Percentiles rank a stretch among this genome's conserved stretches.
phyloP scores from a whole-genome alignment of 2,113 vertebrate species.

The Nerophis lumbriciformis region DNA sequence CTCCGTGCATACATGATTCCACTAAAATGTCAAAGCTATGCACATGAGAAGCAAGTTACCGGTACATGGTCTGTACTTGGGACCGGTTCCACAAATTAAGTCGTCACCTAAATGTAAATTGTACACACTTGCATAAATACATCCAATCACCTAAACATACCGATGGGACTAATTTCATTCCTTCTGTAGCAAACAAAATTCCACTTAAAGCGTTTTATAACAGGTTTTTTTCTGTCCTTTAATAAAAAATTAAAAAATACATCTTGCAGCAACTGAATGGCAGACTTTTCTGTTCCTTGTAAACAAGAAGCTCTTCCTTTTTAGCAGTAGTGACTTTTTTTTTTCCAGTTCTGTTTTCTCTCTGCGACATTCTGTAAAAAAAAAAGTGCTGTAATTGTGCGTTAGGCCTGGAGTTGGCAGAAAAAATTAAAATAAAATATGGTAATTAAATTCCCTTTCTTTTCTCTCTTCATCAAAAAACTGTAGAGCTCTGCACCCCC shows the following conservation, averaged over 20 bases:
- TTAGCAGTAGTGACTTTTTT: constrained; percentile 81
- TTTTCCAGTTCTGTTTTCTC: constrained; percentile 72
- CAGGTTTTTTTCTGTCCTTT: constrained; percentile 79
- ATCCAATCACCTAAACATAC: constrained; percentile 53
- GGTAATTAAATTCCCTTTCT: constrained; percentile 67
- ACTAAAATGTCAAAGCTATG: constrained; percentile 81
- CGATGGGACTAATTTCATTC: constrained; percentile 75
- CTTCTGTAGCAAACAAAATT: constrained; percentile 79
- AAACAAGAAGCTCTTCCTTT: constrained; percentile 77
- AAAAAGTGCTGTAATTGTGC: constrained; percentile 91
- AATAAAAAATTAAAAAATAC: constrained; percentile 67
- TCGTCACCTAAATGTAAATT: constrained; percentile 57
- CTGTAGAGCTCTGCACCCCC: constrained; percentile 89
- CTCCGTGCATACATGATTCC: constrained; percentile 83
- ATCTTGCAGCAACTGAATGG: constrained; percentile 80
- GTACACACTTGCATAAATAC: constrained; percentile 57
- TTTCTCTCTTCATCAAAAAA: constrained; percentile 80
- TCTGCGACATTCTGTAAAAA: constrained; percentile 88
- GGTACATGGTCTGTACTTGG: constrained; percentile 73
- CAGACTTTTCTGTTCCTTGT: constrained; percentile 81
- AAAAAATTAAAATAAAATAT: constrained; percentile 63
- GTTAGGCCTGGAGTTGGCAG: constrained; percentile 93
- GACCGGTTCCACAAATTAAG: constrained; percentile 65
- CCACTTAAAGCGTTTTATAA: constrained; percentile 78
- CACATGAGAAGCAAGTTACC: constrained; percentile 80